A percentile compares a stretch with the other conserved stretches of the same genome.
These are phyloP conservation scores for Drosophila nannoptera DNA, from an alignment of 1,140 invertebrate species.

Conservation along the genomic window DNA sequence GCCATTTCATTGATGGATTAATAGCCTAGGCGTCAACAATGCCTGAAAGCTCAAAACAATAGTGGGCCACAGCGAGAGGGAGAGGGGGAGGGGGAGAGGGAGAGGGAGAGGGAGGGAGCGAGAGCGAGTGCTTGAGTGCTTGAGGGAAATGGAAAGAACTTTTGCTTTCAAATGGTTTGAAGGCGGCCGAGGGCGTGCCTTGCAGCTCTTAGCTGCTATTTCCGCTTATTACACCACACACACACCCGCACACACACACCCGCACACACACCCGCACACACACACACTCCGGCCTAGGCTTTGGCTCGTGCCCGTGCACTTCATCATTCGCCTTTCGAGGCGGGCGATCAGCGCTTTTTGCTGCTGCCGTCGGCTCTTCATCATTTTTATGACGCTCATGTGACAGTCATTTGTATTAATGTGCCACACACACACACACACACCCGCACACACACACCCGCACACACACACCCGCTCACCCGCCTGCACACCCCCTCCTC, in stretches of 20 bases:
- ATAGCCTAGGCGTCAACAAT: conserved; percentile 45
- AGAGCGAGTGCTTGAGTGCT: not conserved
- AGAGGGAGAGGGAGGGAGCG: not conserved
- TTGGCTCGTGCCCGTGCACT: conserved; percentile 48
- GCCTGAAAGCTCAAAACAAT: conserved; percentile 17
- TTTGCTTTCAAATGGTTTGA: conserved; percentile 22
- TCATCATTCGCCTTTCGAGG: conserved; percentile 36
- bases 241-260: conserved; percentile 27
- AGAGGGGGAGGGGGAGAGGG: not conserved
- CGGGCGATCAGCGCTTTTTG: conserved; percentile 57
- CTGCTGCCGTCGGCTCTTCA: conserved; percentile 52
- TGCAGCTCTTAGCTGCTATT: conserved; percentile 40
- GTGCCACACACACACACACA: conserved; percentile 45
- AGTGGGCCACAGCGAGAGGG: not conserved
- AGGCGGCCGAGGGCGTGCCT: conserved; percentile 19
- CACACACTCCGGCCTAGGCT: conserved; percentile 9
- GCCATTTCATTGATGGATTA: conserved; percentile 53
- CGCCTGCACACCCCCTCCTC: conserved; percentile 4
- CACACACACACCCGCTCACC: conserved; percentile 5
- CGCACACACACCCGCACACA: conserved; percentile 6
- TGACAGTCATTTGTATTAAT: conserved; percentile 72
- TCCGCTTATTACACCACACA: conserved; percentile 47
- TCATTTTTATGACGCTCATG: conserved; percentile 72
- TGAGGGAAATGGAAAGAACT: conserved; percentile 5
- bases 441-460: conserved; percentile 23